phyloP scores from a whole-genome alignment of 2,888 invertebrate genomes.

The Nycteola revayana region DNA sequence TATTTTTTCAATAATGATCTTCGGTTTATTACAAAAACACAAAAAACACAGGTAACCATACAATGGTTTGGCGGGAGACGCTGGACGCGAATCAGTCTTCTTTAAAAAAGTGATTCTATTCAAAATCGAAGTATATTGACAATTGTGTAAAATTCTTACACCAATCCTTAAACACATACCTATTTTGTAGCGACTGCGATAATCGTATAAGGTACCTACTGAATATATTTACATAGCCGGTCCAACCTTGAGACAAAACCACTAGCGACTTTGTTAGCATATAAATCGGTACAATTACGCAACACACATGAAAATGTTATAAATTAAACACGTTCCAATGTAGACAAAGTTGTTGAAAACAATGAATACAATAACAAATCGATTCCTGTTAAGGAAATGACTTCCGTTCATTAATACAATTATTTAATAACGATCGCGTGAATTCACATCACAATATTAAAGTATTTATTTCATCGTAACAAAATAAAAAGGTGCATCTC shows the following conservation, averaged over 20 bases:
- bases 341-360: conserved; percentile 11
- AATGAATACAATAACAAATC: conserved; percentile 29
- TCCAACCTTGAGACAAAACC: conserved; percentile 43
- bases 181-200: too few species aligned
- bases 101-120: too few species aligned
- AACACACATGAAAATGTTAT: conserved; percentile 32
- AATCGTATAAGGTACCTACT: too few species aligned
- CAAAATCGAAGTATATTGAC: too few species aligned
- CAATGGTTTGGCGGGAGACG: too few species aligned
- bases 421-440: conserved; percentile 29
- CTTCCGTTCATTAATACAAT: conserved; percentile 43
- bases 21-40: too few species aligned
- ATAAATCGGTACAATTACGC: conserved; percentile 31
- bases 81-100: too few species aligned
- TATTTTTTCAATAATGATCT: too few species aligned
- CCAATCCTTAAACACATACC: too few species aligned
- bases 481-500: conserved; percentile 23
- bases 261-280: conserved; percentile 19
- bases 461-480: conserved; percentile 32
- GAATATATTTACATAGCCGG: conserved; percentile 41
- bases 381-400: conserved; percentile 21
- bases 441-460: conserved; percentile 40
- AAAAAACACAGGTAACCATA: too few species aligned
- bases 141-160: too few species aligned
- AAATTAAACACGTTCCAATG: too few species aligned